Base-by-base conservation (phyloP, 2,113 vertebrate genomes). In the Carettochelys insculpta region DNA sequence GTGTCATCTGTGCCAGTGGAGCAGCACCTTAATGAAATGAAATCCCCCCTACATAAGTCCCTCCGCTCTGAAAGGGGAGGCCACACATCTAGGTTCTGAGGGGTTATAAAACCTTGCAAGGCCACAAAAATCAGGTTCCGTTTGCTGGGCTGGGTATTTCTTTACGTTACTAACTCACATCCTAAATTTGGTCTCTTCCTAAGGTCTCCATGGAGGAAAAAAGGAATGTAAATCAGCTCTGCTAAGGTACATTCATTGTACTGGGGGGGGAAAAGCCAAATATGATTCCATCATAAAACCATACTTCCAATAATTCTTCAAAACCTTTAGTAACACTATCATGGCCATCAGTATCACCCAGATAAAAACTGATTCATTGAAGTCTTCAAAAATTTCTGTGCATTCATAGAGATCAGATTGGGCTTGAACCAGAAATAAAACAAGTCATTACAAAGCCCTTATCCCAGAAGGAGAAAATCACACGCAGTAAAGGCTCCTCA, bases 231-330 rank as follows among this genome's bases (percentile, higher is more conserved):
- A 94, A 93, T 52, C 77, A 92, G 84, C 0, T 10, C 41, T 45
- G 54, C 5, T 0, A 8, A 90, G 80, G 85, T 56, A 83, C 77
- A 83, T 83, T 85, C 87, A 85, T 80, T 80, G 22, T 75, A 7
- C 25, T 51, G 77, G 71, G 90, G 93, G 24, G 41, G 89, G 90
- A 92, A 88, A 3, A 2, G n/a, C n/a, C 84, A 73, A 73, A 43
- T 31, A 90, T 1, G 24, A 83, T 86, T 47, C 68, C 80, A 77
- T 76, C 47, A 5, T 41, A 53, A 88, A 80, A n/a, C 7, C 80
- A n/a, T 90, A 82, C 77, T 53, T 41, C 20, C 53, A 84, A 13
- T 73, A 84, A 90, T 82, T 86, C 92, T 82, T 94, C 77, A 93
- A 77, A 93, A 61, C 31, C 4, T 0, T 38, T 84, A 86, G 47